These are phyloP conservation scores for Ichneumoninae sp. DNA, from an alignment of 2,888 invertebrate genomes.

Conservation along the genomic window DNA sequence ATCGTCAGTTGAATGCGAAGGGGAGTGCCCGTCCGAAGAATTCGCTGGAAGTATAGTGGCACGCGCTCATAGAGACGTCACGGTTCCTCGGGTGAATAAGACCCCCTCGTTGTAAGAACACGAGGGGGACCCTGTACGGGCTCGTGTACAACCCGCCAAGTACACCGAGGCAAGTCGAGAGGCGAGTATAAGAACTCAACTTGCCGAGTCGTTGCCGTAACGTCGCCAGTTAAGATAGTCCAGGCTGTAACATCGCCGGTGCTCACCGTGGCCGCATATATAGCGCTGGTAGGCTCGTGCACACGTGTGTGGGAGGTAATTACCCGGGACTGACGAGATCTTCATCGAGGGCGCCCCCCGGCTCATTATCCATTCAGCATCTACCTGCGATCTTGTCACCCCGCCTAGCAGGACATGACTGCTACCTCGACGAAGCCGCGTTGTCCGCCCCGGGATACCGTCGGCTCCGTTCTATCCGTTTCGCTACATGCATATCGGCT, in stretches of 20 bases:
- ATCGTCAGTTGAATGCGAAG: constrained; percentile 49
- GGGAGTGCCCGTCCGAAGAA: constrained; percentile 29
- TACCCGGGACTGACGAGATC: constrained; percentile 80
- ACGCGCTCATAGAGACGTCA: constrained; percentile 66
- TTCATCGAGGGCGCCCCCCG: constrained; percentile 72
- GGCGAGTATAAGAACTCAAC: constrained; percentile 53
- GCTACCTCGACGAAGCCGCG: constrained; percentile 56
- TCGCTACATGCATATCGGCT: constrained; percentile 45
- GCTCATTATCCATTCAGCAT: constrained; percentile 78
- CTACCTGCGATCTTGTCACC: constrained; percentile 76
- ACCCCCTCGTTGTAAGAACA: constrained; percentile 62
- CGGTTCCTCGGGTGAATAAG: constrained; percentile 61
- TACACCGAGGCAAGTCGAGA: constrained; percentile 36
- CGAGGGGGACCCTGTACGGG: constrained; percentile 58
- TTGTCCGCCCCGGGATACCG: constrained; percentile 62
- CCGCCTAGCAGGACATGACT: constrained; percentile 67
- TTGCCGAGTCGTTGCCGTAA: constrained; percentile 48
- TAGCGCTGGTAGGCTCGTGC: constrained; percentile 35
- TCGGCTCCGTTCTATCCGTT: constrained; percentile 44
- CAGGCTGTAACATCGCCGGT: constrained; percentile 41
- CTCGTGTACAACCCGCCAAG: constrained; percentile 54
- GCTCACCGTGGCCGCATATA: constrained; percentile 46
- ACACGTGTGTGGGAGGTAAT: constrained; percentile 76
- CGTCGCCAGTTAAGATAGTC: constrained; percentile 56
- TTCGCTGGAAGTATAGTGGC: constrained; percentile 50